phyloP scores from a whole-genome alignment of 2,113 vertebrate species.

The Nematolebias whitei region DNA sequence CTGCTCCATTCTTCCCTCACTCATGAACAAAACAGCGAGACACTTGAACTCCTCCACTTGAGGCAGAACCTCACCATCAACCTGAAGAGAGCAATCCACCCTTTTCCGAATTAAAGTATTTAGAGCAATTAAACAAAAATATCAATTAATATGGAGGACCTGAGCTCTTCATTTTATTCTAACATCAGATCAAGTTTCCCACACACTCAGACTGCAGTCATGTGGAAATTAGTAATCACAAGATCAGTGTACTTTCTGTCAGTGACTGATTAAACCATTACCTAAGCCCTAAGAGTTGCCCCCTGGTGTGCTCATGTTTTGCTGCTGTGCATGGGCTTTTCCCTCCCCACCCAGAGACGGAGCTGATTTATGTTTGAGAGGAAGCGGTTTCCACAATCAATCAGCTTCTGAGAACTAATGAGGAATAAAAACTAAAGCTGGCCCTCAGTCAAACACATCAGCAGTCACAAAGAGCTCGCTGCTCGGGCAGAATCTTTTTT shows the following conservation, averaged over 20 bases:
- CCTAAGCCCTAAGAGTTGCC: slow-evolving; percentile 45
- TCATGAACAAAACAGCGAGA: too few species aligned
- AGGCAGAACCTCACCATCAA: too few species aligned
- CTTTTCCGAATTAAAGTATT: too few species aligned
- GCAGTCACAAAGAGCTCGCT: slow-evolving; percentile 34
- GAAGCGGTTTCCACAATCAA: slow-evolving; percentile 69
- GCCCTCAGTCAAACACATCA: slow-evolving; percentile 62
- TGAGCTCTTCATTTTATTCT: slow-evolving; percentile 1
- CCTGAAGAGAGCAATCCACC: too few species aligned
- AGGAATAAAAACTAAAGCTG: slow-evolving; percentile 73
- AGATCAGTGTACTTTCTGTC: slow-evolving; percentile 67
- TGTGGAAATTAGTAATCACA: slow-evolving; percentile 62
- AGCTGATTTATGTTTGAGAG: slow-evolving; percentile 72
- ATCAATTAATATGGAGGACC: background rate
- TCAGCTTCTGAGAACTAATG: slow-evolving; percentile 75
- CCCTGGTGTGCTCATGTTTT: slow-evolving; percentile 51
- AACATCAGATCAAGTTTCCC: background rate
- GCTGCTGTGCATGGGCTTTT: slow-evolving; percentile 15
- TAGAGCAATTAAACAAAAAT: too few species aligned
- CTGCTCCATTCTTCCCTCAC: too few species aligned
- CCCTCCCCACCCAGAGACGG: slow-evolving; percentile 6
- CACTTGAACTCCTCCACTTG: too few species aligned
- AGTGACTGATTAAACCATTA: slow-evolving; percentile 77
- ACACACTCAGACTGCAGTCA: slow-evolving; percentile 19
- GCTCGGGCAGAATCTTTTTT: slow-evolving; percentile 28